Conservation (phyloP, 2,888 invertebrate genomes). For the Agrotis clavis region DNA sequence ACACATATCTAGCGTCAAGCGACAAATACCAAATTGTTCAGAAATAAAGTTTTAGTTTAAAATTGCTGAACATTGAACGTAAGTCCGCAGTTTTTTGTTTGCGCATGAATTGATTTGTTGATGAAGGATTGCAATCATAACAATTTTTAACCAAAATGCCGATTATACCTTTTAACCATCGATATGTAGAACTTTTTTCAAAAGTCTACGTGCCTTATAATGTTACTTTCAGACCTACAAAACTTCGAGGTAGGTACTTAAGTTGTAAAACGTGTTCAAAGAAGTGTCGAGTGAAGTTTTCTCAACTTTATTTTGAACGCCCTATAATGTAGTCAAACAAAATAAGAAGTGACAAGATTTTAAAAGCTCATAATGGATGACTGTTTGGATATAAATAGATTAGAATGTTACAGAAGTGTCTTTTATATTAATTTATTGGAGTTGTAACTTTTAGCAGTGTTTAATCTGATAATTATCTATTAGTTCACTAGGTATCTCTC, state of each 20-base stretch:
- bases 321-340: slow-evolving; percentile 8
- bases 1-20: not conserved
- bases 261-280: not conserved
- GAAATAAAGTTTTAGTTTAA: too few relatives aligned
- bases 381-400: slow-evolving; percentile 1
- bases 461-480: too few relatives aligned
- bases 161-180: too few relatives aligned
- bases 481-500: not conserved
- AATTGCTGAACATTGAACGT: too few relatives aligned
- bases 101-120: too few relatives aligned
- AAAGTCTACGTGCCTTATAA: not conserved
- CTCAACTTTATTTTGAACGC: not conserved
- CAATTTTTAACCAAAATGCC: too few relatives aligned
- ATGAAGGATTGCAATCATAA: too few relatives aligned
- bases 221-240: not conserved
- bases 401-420: not conserved
- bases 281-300: slow-evolving; percentile 11
- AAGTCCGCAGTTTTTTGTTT: too few relatives aligned
- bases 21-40: too few relatives aligned
- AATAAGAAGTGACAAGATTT: slow-evolving; percentile 22
- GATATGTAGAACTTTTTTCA: not conserved
- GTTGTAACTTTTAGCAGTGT: not conserved
- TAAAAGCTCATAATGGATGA: slow-evolving; percentile 22
- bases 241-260: not conserved
- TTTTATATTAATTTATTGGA: not conserved